Percentiles rank a stretch among this genome's conserved stretches.
These are phyloP conservation scores for Tenthredo notha DNA, from an alignment of 2,888 invertebrate genomes.

Conservation along the genomic window DNA sequence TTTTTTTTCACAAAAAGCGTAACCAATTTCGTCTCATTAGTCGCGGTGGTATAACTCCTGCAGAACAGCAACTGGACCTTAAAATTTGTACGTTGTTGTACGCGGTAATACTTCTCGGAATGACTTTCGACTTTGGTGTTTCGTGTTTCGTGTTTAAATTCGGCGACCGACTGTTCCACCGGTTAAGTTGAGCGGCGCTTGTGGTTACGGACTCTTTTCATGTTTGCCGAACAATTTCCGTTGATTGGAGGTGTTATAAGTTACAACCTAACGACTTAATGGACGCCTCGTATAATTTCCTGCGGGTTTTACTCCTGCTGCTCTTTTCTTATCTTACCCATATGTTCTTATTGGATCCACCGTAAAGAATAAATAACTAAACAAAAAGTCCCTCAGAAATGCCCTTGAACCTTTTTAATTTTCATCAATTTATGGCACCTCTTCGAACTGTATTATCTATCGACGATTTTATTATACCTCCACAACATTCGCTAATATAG, in stretches of 20 bases:
- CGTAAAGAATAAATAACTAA: background rate
- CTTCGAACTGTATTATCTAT: background rate
- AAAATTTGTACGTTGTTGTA: slow-evolving; percentile 12
- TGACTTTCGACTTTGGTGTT: slow-evolving; percentile 9
- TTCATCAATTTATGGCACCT: background rate
- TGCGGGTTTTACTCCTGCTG: background rate
- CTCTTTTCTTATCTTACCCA: background rate
- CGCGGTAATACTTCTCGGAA: slow-evolving; percentile 33
- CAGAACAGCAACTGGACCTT: background rate
- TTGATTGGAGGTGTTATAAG: slow-evolving; percentile 60
- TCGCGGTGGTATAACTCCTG: background rate
- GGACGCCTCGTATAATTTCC: slow-evolving; percentile 54
- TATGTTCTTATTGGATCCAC: background rate
- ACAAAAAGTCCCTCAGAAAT: background rate
- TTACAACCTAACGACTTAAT: slow-evolving; percentile 60
- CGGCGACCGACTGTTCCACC: slow-evolving; percentile 7
- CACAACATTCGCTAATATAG: background rate
- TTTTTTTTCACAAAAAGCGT: slow-evolving; percentile 8
- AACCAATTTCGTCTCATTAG: slow-evolving; percentile 23
- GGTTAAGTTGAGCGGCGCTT: slow-evolving; percentile 40
- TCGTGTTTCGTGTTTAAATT: background rate
- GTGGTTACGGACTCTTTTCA: slow-evolving; percentile 55
- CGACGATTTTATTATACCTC: background rate
- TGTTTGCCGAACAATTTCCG: slow-evolving; percentile 60
- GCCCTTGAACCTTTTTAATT: background rate